phyloP scores from a whole-genome alignment of 2,797 vertebrate species.

The Rhodeus uyekii region DNA sequence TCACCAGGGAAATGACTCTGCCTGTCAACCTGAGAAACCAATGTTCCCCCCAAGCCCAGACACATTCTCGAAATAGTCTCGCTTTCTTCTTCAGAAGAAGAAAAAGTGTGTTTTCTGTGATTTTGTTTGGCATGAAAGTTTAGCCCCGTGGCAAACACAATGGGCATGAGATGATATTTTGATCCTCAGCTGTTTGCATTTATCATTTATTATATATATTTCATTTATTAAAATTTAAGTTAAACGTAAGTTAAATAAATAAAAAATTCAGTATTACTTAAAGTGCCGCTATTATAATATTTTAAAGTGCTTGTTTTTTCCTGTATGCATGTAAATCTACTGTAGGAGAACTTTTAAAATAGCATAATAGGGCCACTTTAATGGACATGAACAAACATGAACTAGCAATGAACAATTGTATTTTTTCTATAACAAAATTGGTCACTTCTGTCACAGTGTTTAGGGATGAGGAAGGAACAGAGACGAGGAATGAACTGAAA shows the following conservation, averaged over 20 bases:
- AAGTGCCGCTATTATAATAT: too few species aligned
- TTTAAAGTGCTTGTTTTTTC: background rate
- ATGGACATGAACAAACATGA: background rate
- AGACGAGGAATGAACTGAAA: too few species aligned
- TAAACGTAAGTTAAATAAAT: background rate
- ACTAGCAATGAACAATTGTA: too few species aligned
- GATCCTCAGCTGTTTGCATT: conserved; percentile 21
- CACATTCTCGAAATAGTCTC: conserved; percentile 57
- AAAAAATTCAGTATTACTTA: background rate
- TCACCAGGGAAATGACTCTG: conserved; percentile 60
- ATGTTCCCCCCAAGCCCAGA: conserved; percentile 55
- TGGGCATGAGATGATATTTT: conserved; percentile 28
- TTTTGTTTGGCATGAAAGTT: conserved; percentile 52
- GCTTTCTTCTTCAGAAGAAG: conserved; percentile 52
- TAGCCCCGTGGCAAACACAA: conserved; percentile 51
- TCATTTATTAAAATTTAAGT: background rate
- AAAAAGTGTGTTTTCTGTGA: conserved; percentile 50
- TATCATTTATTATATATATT: background rate
- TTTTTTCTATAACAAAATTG: too few species aligned
- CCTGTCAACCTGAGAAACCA: conserved; percentile 61
- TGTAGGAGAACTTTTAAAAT: too few species aligned
- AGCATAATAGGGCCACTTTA: background rate
- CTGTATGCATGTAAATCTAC: background rate
- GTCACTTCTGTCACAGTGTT: too few species aligned
- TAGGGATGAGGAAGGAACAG: too few species aligned